Conservation (phyloP, 2,797 vertebrate genomes). For the Furcifer pardalis region DNA sequence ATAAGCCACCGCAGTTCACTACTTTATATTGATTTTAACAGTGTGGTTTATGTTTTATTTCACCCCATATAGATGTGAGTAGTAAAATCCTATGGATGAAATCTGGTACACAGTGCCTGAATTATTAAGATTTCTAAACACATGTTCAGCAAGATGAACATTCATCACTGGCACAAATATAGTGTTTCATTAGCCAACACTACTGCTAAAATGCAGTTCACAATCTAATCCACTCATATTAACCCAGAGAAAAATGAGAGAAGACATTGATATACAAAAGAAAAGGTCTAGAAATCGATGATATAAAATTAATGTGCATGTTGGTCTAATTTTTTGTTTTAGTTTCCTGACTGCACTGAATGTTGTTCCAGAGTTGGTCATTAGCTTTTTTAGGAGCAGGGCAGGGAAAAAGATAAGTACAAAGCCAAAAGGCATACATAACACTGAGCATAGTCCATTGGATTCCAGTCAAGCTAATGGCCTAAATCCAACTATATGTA, state of each 20-base stretch:
- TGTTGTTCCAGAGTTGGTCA: background rate
- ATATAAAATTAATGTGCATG: background rate
- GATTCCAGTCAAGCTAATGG: background rate
- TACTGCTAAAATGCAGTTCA: background rate
- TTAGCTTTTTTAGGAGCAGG: background rate
- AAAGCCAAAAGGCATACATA: background rate
- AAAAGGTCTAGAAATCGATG: background rate
- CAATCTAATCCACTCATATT: background rate
- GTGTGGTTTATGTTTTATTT: background rate
- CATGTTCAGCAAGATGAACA: background rate
- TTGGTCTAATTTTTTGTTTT: background rate
- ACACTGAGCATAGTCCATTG: background rate
- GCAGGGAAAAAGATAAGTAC: accelerated
- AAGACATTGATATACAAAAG: background rate
- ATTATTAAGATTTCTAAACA: background rate
- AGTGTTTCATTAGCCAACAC: background rate
- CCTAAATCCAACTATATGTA: no score
- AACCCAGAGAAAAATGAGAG: background rate
- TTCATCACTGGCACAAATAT: background rate
- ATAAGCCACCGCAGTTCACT: no score
- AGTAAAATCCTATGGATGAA: background rate
- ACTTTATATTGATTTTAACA: background rate
- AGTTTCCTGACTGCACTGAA: background rate
- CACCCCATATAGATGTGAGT: background rate
- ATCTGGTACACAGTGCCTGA: background rate